phyloP scores from a whole-genome alignment of 2,888 invertebrate species.

The Aromia moschata region DNA sequence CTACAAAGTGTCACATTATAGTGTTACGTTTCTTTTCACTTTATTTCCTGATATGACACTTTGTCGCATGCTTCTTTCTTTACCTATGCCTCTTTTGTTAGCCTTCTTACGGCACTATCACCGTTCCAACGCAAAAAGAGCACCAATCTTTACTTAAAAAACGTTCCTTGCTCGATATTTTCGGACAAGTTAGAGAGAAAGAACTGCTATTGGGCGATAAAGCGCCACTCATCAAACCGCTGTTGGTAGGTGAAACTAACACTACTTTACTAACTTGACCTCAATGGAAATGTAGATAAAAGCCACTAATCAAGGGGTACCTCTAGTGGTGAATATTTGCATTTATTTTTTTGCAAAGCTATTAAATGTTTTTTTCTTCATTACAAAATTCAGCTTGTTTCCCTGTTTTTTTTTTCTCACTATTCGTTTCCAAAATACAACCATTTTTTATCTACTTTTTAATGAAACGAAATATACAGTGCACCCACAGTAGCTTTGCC shows the following conservation, averaged over 20 bases:
- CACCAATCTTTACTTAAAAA: conserved; percentile 5
- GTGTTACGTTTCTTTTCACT: too few relatives aligned
- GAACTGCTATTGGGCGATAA: conserved; percentile 5
- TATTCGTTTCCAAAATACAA: too few relatives aligned
- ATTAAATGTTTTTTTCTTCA: neutral
- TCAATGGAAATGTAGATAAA: neutral
- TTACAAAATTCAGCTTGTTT: neutral
- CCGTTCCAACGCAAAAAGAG: conserved; percentile 14
- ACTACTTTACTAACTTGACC: too few relatives aligned
- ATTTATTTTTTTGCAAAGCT: neutral
- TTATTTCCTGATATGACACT: too few relatives aligned
- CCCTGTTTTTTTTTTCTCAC: neutral
- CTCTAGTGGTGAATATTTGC: neutral
- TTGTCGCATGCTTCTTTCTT: too few relatives aligned
- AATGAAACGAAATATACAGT: too few relatives aligned
- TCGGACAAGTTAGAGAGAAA: conserved; percentile 10
- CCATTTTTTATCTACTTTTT: too few relatives aligned
- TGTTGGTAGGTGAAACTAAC: conserved; percentile 20
- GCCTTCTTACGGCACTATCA: conserved; percentile 21
- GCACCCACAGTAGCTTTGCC: too few relatives aligned
- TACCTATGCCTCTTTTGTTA: conserved; percentile 11
- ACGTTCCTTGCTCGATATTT: neutral
- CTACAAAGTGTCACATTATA: too few relatives aligned
- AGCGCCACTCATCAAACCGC: neutral
- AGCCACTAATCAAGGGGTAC: neutral